These are phyloP conservation scores for Cinclus cinclus DNA, from an alignment of 2,113 vertebrate genomes.

Conservation along the genomic window DNA sequence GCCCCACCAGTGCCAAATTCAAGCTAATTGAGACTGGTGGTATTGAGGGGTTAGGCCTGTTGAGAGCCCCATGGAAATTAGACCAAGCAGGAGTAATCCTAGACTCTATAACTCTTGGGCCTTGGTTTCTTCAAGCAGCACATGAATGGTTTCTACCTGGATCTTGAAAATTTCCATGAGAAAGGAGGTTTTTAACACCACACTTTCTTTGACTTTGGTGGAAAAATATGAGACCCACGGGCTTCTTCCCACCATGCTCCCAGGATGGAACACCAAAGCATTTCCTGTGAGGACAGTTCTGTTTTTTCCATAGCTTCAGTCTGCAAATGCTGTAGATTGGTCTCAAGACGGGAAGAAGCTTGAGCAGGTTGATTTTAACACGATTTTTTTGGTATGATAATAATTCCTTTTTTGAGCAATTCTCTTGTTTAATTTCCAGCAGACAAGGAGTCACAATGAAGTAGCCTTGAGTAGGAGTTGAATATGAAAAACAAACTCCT, in stretches of 20 bases:
- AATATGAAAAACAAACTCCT: neutral
- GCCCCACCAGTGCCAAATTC: neutral
- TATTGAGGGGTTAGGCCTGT: neutral
- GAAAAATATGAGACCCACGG: neutral
- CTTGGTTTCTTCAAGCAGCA: neutral
- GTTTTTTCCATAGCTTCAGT: neutral
- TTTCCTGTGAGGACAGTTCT: neutral
- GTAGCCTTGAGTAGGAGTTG: constrained; percentile 11
- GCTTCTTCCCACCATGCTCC: neutral
- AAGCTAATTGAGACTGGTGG: neutral
- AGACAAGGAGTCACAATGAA: neutral
- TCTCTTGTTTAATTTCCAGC: neutral
- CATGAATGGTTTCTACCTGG: neutral
- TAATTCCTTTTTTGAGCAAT: neutral
- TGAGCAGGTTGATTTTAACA: neutral
- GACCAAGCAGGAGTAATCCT: neutral
- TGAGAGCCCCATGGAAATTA: neutral
- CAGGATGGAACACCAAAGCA: neutral
- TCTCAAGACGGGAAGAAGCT: neutral
- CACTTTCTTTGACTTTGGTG: neutral
- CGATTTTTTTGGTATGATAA: neutral
- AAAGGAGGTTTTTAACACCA: neutral
- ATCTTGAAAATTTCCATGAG: neutral
- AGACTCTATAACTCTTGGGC: neutral
- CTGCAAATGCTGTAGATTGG: neutral